Evolutionary conservation across 2,888 invertebrate genomes (phyloP).

Genomic region (Pandemis corylana): DNA sequence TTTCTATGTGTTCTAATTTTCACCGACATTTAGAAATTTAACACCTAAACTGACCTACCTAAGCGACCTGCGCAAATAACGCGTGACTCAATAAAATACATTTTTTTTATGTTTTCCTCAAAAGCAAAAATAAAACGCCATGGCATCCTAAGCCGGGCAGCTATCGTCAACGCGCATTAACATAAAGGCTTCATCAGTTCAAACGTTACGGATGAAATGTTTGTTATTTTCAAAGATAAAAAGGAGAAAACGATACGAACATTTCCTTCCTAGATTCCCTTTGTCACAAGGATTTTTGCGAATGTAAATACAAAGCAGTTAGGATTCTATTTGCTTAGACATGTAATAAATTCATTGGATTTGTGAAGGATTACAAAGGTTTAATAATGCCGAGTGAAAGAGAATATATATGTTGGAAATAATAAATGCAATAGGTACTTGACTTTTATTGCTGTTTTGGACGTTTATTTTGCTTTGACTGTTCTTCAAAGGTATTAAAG

Average conservation of each 20-base stretch:
- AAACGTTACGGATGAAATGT: slow-evolving; percentile 35
- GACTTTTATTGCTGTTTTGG: background rate
- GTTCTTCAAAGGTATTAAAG: too few species aligned
- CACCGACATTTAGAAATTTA: too few species aligned
- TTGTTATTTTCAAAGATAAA: slow-evolving; percentile 40
- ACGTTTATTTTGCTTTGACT: too few species aligned
- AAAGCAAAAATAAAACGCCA: slow-evolving; percentile 12
- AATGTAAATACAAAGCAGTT: slow-evolving; percentile 15
- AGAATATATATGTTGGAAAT: background rate
- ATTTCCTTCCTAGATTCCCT: slow-evolving; percentile 26
- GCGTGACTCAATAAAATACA: background rate
- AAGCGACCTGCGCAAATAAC: too few species aligned
- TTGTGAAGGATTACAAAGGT: slow-evolving; percentile 24
- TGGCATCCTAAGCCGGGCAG: slow-evolving; percentile 26
- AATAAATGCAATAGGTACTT: background rate
- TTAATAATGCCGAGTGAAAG: slow-evolving; percentile 10
- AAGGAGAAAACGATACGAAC: slow-evolving; percentile 37
- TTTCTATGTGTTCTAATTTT: too few species aligned
- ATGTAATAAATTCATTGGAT: slow-evolving; percentile 32
- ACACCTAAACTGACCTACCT: too few species aligned
- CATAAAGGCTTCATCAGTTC: slow-evolving; percentile 37
- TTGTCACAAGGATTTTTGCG: slow-evolving; percentile 32
- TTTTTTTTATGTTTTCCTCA: background rate
- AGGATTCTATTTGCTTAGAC: slow-evolving; percentile 24
- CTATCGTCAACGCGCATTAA: slow-evolving; percentile 35